Conservation (phyloP, 2,113 vertebrate genomes). For the Camelus bactrianus region DNA sequence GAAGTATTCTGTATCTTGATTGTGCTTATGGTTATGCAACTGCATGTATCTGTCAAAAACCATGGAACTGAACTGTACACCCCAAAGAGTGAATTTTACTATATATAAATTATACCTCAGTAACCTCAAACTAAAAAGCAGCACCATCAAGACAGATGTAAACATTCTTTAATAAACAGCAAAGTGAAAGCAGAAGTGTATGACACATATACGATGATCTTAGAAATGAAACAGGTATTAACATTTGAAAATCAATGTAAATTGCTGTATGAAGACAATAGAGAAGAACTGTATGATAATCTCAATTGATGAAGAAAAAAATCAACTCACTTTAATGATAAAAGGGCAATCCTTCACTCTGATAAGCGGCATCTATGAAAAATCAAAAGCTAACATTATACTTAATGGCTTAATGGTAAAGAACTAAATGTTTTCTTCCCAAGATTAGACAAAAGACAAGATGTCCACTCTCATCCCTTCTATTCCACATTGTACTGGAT, state of each 20-base stretch:
- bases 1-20: neutral
- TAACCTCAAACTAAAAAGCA: neutral
- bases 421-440: neutral
- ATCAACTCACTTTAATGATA: neutral
- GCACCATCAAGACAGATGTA: neutral
- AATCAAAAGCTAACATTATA: neutral
- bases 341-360: neutral
- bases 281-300: no score
- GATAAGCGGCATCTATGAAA: neutral
- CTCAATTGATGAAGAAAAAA: neutral
- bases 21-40: neutral
- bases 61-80: neutral
- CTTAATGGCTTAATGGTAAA: neutral
- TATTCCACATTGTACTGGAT: neutral
- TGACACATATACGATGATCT: neutral
- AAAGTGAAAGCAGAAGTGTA: neutral
- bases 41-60: neutral
- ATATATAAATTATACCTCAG: neutral
- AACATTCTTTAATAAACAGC: neutral
- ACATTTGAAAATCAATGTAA: neutral
- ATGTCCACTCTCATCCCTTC: neutral
- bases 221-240: neutral
- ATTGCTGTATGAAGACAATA: neutral
- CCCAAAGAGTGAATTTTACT: neutral
- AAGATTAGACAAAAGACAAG: neutral